Evolutionary conservation across 2,797 vertebrate genomes (phyloP).

Genomic region (Coluber constrictor): DNA sequence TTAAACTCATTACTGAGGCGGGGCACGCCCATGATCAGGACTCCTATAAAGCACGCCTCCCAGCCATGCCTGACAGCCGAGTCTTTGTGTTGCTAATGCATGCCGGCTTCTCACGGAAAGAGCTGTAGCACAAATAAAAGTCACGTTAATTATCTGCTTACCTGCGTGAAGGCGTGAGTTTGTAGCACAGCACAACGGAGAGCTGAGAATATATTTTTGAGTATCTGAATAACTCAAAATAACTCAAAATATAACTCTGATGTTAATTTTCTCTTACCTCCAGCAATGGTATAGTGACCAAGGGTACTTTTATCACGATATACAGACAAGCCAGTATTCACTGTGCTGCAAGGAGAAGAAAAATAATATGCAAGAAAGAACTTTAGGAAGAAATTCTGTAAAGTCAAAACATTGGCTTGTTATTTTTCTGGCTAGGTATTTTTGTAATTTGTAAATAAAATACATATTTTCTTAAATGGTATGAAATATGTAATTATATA

Average conservation of each 20-base stretch:
- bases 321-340: conserved; percentile 80
- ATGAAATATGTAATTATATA: not conserved
- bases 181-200: too few relatives aligned
- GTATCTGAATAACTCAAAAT: not conserved
- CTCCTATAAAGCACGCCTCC: too few relatives aligned
- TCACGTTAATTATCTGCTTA: too few relatives aligned
- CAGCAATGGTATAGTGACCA: conserved; percentile 82
- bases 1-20: too few relatives aligned
- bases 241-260: not conserved
- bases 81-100: too few relatives aligned
- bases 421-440: not conserved
- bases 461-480: not conserved
- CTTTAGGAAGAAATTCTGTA: not conserved
- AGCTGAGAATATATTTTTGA: too few relatives aligned
- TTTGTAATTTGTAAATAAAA: not conserved
- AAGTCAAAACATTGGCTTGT: not conserved
- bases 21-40: too few relatives aligned
- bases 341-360: conserved; percentile 67
- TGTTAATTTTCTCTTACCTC: conserved; percentile 76
- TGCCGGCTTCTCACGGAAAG: too few relatives aligned
- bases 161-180: too few relatives aligned
- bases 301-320: conserved; percentile 80
- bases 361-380: not conserved
- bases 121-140: too few relatives aligned
- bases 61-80: too few relatives aligned